phyloP scores from a whole-genome alignment of 2,797 vertebrate species.

The Pseudochirops cupreus region DNA sequence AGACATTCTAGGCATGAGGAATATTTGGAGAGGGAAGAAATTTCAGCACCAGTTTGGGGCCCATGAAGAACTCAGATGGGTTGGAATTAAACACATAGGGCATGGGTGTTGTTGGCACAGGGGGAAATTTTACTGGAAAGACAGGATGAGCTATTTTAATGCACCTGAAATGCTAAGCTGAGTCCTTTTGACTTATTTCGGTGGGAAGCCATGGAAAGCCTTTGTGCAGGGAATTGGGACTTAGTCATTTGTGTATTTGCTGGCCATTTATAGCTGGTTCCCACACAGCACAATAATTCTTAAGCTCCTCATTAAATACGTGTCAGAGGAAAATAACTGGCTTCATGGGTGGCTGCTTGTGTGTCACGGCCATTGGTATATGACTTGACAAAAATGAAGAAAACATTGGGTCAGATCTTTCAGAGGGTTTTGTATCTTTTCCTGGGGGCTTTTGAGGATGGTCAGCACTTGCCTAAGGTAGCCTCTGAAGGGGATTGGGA shows the following conservation, averaged over 20 bases:
- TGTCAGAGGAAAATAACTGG: background rate
- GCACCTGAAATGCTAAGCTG: background rate
- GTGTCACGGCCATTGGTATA: background rate
- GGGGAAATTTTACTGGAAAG: background rate
- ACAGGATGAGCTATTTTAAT: background rate
- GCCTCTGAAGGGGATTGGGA: background rate
- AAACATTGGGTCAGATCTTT: background rate
- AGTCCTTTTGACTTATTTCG: background rate
- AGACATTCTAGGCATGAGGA: background rate
- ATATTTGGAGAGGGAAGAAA: background rate
- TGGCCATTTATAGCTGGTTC: background rate
- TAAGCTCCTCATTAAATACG: background rate
- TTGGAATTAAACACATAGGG: background rate
- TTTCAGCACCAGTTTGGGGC: background rate
- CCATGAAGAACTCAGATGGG: background rate
- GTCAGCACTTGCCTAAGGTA: too few relatives aligned
- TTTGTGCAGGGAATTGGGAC: background rate
- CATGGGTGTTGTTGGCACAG: background rate
- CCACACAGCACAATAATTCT: background rate
- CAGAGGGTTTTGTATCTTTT: background rate
- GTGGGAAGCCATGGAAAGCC: background rate
- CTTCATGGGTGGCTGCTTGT: background rate
- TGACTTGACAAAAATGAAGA: background rate
- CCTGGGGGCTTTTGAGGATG: background rate
- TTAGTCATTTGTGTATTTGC: background rate